These are phyloP conservation scores for Ovis canadensis DNA, from an alignment of 2,113 vertebrate species.

Conservation along the genomic window DNA sequence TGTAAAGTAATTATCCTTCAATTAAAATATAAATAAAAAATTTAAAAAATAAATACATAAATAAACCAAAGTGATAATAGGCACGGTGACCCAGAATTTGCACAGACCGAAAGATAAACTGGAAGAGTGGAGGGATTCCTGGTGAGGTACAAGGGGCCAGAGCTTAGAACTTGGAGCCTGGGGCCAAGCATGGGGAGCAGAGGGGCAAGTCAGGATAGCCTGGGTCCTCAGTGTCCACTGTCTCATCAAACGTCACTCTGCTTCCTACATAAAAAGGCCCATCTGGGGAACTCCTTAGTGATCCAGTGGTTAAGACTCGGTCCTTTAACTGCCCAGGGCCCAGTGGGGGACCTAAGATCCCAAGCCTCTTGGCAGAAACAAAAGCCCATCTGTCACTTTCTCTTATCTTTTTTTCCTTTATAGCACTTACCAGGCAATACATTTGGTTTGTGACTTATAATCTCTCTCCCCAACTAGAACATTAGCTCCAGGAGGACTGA, in stretches of 20 bases:
- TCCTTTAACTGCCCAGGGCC: background rate
- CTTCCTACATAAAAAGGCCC: background rate
- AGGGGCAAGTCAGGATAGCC: background rate
- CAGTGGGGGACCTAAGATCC: background rate
- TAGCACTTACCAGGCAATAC: background rate
- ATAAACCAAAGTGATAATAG: background rate
- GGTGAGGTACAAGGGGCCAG: fast-evolving
- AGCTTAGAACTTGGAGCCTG: background rate
- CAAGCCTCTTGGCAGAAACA: background rate
- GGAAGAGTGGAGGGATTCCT: background rate
- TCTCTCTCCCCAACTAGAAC: background rate
- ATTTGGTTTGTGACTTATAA: background rate
- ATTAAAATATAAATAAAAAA: background rate
- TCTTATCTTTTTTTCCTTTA: background rate
- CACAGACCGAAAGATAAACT: background rate
- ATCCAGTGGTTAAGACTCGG: background rate
- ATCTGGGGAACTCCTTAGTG: background rate
- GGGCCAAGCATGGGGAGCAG: background rate
- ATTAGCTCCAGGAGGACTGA: background rate
- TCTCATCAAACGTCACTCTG: background rate
- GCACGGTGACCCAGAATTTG: background rate
- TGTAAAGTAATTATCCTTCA: background rate
- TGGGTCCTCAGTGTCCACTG: background rate
- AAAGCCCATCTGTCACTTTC: background rate
- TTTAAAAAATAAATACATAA: background rate